phyloP scores from a whole-genome alignment of 2,113 vertebrate species.

The Anseranas semipalmata region DNA sequence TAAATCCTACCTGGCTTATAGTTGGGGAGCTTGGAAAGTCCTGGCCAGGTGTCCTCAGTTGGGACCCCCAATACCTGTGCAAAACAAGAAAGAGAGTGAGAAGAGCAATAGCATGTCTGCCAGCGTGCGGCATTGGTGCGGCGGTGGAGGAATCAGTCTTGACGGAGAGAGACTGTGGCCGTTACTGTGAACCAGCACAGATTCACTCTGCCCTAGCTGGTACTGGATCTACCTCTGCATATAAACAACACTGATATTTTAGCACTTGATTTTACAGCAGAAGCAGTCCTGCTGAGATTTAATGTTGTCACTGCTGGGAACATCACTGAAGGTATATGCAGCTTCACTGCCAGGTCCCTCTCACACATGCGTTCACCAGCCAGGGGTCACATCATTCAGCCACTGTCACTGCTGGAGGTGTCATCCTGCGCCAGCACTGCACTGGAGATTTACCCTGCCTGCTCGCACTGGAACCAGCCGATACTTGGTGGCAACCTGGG shows the following conservation, averaged over 20 bases:
- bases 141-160: background rate
- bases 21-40: slow-evolving; percentile 84
- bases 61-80: slow-evolving; percentile 85
- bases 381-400: background rate
- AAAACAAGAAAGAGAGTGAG: slow-evolving; percentile 43
- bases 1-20: slow-evolving; percentile 83
- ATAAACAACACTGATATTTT: background rate
- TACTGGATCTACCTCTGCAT: background rate
- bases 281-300: background rate
- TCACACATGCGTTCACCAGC: background rate
- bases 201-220: background rate
- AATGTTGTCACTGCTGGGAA: background rate
- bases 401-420: background rate
- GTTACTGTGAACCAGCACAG: background rate
- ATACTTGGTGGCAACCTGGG: background rate
- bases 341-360: background rate
- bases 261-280: background rate
- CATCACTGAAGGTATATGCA: background rate
- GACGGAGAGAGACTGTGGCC: background rate
- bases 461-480: background rate
- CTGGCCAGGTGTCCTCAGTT: slow-evolving; percentile 87
- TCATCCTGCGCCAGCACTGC: background rate
- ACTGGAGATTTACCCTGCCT: background rate
- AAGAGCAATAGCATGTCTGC: background rate
- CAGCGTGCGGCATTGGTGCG: background rate